Conservation (phyloP, 2,113 vertebrate genomes). For the Alexandromys fortis region DNA sequence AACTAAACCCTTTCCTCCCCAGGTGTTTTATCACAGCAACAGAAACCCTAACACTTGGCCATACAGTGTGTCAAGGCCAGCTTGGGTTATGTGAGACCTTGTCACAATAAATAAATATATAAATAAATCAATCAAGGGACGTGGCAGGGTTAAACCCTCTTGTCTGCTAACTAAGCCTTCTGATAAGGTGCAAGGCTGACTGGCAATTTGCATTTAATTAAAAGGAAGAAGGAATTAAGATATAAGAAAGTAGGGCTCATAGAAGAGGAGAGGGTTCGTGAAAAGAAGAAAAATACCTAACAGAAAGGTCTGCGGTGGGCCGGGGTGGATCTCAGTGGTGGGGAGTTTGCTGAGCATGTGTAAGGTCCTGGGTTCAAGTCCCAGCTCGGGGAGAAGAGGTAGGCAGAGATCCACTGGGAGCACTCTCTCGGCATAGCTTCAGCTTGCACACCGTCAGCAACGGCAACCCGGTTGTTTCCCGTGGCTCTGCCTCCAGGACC, state of each 20-base stretch:
- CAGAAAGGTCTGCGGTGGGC: neutral
- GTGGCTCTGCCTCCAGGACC: neutral
- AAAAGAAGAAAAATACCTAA: neutral
- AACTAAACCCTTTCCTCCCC: neutral
- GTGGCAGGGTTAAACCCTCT: neutral
- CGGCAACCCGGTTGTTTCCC: neutral
- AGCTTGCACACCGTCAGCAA: rapidly evolving
- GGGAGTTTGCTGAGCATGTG: neutral
- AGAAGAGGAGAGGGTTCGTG: neutral
- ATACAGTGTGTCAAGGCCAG: neutral
- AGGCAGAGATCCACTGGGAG: neutral
- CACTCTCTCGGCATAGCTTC: neutral
- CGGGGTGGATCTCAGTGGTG: neutral
- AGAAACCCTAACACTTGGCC: neutral
- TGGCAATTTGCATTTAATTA: neutral
- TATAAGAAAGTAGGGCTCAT: neutral
- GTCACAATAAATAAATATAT: neutral
- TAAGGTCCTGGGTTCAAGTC: neutral
- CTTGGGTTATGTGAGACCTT: neutral
- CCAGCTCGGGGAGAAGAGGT: neutral
- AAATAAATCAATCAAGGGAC: neutral
- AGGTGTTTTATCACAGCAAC: neutral
- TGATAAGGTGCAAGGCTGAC: neutral
- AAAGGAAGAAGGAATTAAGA: neutral
- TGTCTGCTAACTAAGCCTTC: neutral